Conservation (phyloP, 2,113 vertebrate genomes). For the Gnathonemus longibarbis region DNA sequence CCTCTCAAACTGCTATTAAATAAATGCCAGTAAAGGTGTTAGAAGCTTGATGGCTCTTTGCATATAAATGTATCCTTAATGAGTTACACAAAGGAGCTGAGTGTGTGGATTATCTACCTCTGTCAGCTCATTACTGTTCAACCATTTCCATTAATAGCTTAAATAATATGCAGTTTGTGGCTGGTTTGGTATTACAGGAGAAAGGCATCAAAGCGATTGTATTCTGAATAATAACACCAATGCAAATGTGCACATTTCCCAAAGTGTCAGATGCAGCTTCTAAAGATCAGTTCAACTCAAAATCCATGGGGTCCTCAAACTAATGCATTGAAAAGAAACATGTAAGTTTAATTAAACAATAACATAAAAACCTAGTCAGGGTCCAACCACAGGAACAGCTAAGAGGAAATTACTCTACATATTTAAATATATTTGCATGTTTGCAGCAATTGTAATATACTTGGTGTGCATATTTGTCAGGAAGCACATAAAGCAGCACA, state of each 20-base stretch:
- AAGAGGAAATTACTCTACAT: neutral
- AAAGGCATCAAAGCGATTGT: neutral
- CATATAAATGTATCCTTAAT: conserved; percentile 15
- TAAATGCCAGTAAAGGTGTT: neutral
- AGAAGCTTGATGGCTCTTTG: neutral
- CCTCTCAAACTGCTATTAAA: neutral
- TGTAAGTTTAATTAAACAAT: neutral
- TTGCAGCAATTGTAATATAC: neutral
- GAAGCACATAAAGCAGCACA: neutral
- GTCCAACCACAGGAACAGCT: neutral
- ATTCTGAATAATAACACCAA: neutral
- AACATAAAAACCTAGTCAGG: neutral
- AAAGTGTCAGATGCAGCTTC: neutral
- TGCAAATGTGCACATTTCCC: neutral
- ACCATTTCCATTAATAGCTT: neutral
- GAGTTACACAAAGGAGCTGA: neutral
- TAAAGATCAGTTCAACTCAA: neutral
- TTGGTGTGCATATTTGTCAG: neutral
- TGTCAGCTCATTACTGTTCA: conserved; percentile 6
- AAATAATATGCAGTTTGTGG: neutral
- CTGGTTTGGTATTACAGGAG: neutral
- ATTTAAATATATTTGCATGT: neutral
- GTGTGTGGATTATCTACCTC: neutral
- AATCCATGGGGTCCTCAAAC: neutral
- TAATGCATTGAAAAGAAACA: neutral